These are phyloP conservation scores for Aeoliscus strigatus DNA, from an alignment of 2,797 vertebrate species.

Conservation along the genomic window DNA sequence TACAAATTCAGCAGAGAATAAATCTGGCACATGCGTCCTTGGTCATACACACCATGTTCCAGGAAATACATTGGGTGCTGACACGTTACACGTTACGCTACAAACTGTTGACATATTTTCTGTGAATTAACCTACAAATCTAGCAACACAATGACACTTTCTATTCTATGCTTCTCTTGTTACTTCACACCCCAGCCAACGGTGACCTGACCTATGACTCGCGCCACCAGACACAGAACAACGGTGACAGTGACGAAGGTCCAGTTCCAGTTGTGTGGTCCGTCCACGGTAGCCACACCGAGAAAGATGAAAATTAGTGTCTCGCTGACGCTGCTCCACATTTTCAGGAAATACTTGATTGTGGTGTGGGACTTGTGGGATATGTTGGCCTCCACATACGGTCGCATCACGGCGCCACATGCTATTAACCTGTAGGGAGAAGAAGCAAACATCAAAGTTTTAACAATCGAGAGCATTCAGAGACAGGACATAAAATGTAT, in stretches of 20 bases:
- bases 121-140: no score
- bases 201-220: conserved; percentile 90
- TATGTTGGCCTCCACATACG: conserved; percentile 97
- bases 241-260: conserved; percentile 87
- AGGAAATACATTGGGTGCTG: no score
- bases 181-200: no score
- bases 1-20: no score
- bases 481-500: no score
- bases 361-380: conserved; percentile 99
- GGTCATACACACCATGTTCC: no score
- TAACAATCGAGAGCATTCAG: no score
- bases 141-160: no score
- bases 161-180: no score
- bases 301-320: conserved; percentile 99
- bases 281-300: conserved; percentile 91
- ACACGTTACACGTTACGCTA: no score
- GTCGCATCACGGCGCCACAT: conserved; percentile 88
- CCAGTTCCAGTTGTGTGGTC: conserved; percentile 94
- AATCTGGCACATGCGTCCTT: no score
- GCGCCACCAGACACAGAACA: conserved; percentile 85
- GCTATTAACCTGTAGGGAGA: conserved; percentile 86
- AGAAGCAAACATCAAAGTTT: conserved; percentile 37
- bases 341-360: conserved; percentile 98
- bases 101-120: no score
- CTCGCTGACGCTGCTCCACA: conserved; percentile 99